These are phyloP conservation scores for Chloroclysta siterata DNA, from an alignment of 2,888 invertebrate genomes.

Conservation along the genomic window DNA sequence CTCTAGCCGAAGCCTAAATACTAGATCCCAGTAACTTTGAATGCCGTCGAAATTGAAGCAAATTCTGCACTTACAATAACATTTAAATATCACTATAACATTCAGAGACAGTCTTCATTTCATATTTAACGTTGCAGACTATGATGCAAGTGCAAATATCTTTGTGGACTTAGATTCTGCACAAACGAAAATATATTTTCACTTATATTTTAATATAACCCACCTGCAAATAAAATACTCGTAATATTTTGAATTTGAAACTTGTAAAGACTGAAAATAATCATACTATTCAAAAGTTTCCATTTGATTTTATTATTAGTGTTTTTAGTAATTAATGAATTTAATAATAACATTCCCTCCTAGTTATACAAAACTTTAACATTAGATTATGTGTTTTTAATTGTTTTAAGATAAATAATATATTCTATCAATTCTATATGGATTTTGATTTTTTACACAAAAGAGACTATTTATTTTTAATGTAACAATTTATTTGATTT, in stretches of 20 bases:
- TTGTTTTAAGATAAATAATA: conserved; percentile 17
- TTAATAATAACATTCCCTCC: conserved; percentile 5
- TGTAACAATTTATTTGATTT: conserved; percentile 74
- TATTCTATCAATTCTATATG: conserved; percentile 31
- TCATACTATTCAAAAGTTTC: neutral
- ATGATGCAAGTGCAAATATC: neutral
- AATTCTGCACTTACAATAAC: no score
- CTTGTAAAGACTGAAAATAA: conserved; percentile 21
- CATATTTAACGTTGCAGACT: neutral
- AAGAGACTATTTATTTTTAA: conserved; percentile 29
- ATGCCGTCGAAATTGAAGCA: no score
- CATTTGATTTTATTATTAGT: neutral
- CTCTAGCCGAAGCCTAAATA: no score
- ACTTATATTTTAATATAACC: neutral
- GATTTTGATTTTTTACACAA: conserved; percentile 11
- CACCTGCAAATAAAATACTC: conserved; percentile 13
- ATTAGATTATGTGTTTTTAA: neutral
- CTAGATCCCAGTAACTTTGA: no score
- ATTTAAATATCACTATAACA: no score
- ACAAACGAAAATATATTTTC: neutral
- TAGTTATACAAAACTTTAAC: conserved; percentile 3
- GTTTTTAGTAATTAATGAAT: conserved; percentile 2
- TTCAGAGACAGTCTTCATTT: no score
- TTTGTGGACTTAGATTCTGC: neutral
- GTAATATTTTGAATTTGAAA: conserved; percentile 17